phyloP scores from a whole-genome alignment of 2,113 vertebrate genomes.

The Anguilla rostrata region DNA sequence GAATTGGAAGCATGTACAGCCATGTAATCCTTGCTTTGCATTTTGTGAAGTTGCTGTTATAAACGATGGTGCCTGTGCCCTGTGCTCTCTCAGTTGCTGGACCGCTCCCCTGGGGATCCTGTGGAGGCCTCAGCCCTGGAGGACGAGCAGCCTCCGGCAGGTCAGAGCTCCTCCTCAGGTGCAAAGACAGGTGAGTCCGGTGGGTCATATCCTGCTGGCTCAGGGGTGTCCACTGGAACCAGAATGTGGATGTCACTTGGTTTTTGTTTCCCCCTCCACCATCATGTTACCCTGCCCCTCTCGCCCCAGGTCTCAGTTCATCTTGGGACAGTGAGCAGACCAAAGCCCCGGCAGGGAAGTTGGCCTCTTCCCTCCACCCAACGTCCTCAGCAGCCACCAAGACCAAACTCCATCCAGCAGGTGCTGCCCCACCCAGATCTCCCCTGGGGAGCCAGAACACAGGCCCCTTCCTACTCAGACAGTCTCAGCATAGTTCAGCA shows the following conservation, averaged over 20 bases:
- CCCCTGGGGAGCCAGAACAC: background rate
- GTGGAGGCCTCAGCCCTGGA: background rate
- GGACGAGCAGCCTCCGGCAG: background rate
- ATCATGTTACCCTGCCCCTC: background rate
- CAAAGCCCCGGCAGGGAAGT: background rate
- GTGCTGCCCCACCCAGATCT: background rate
- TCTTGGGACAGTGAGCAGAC: conserved; percentile 1
- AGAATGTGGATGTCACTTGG: background rate
- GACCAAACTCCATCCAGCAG: background rate
- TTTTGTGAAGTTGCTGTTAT: too few species aligned
- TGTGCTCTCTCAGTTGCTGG: conserved; percentile 16
- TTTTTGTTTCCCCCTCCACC: background rate
- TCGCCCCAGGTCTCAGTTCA: background rate
- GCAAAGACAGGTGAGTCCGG: background rate
- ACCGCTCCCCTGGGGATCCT: conserved; percentile 28
- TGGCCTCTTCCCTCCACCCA: background rate
- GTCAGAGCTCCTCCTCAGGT: background rate
- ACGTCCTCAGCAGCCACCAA: conserved; percentile 9
- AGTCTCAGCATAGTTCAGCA: background rate
- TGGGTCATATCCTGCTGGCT: background rate
- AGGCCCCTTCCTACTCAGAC: background rate
- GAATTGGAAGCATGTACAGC: background rate
- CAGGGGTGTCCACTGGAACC: background rate
- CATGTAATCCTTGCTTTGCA: background rate
- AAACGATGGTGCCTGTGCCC: background rate